Base-by-base conservation (phyloP, 2,797 vertebrate species). In the Sebastes umbrosus region DNA sequence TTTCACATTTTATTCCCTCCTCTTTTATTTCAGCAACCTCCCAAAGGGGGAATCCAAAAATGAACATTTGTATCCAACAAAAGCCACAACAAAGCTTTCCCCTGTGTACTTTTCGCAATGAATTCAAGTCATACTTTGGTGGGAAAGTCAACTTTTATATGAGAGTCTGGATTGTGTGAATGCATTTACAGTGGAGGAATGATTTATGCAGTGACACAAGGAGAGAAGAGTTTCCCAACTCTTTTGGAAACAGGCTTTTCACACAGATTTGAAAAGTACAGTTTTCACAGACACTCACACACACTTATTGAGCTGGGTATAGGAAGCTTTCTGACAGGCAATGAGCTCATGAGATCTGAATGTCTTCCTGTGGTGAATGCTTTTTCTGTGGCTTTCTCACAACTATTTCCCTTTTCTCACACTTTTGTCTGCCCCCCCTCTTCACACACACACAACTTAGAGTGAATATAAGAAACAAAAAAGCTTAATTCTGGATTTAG, bases 301-400 rank as follows among this genome's bases (percentile, higher is more conserved):
- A 73, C 69, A 74, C 77, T 62, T 55, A 76, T 66, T 25, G 70
- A 89, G 69, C 29, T 55, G 73, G 8, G 69, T 64, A 62, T 64
- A 85, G 77, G 85, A 89, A 85, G 84, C 84, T 90, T 86, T 93
- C 85, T 91, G 91, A 91, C 89, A 85, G 77, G 83, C 84, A 80
- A 90, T 94, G 93, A 95, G 90, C 93, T 95, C 94, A 94, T 93
- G 82, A 87, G 85, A 91, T 91, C 85, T 94, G 92, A 95, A 95
- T 94, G 91, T 90, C 84, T 92, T 92, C 86, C 91, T 84, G 86
- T 82, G 72, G 75, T 87, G 86, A 94, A 91, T 83, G 79, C 89
- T 84, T 91, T 54, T 92, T 93, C 82, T 91, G 81, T 86, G 75
- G 79, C 84, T 83, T 87, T 91, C 81, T 85, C 86, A 84, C 87